Evolutionary conservation across 2,888 invertebrate genomes (phyloP), one percentile per base, ranked within the genome.

Genomic region (Tenthredo amoena): DNA sequence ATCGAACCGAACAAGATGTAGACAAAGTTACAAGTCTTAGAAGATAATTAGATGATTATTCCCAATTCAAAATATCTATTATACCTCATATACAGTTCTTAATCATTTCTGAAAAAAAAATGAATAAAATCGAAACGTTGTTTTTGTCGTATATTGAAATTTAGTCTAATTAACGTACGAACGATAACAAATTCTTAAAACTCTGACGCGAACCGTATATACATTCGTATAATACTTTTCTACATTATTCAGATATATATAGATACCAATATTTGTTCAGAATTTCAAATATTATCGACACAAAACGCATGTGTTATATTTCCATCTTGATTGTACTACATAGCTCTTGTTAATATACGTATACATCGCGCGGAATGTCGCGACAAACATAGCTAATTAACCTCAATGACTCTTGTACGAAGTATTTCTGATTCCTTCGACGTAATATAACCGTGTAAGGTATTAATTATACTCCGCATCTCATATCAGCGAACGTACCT

Each of bases 371-470:
- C 37, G 72, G 72, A 74, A 74, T 74, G 72, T 74, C 72, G 55
- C 50, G 77, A 77, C 77, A 77, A 77, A 55, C 47, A 55, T 40
- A 77, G 31, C 77, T 77, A 77, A 77, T 77, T 77, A 77, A 77
- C 77, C 77, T 55, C 10, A 55, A 77, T 77, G 77, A 77, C 77
- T 68, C 31, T 74, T 15, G 77, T 34, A 55, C 34, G 12, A 50
- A 55, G n/a, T 77, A 55, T 77, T 77, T 40, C 40, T 77, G 77
- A 77, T 77, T 77, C 77, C 21, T 43, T 15, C 9, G 21, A 21
- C 72, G 72, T 40, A 74, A 74, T 74, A 77, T 34, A 77, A 21
- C 74, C 74, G 74, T 43, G 40, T 43, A 40, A 68, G 68, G 62
- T 68, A 31, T 34, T 34, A 34, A 18, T 31, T 34, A 68, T n/a